Percentiles rank a stretch among this genome's conserved stretches.
phyloP scores from a whole-genome alignment of 2,797 vertebrate genomes.

The Poeciliopsis presidionis region DNA sequence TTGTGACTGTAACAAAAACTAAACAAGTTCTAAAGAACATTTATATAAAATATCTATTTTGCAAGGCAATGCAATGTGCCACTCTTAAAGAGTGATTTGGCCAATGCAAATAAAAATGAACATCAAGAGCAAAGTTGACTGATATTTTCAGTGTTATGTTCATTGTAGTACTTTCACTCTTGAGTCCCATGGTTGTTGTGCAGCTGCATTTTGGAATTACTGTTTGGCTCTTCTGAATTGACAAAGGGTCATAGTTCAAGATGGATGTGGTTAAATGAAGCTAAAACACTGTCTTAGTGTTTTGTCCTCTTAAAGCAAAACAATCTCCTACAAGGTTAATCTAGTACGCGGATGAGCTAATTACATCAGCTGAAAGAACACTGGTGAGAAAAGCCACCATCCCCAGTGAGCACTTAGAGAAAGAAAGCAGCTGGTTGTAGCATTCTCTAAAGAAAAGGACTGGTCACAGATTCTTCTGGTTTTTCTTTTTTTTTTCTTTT shows the following conservation, averaged over 20 bases:
- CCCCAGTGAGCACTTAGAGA: constrained; percentile 64
- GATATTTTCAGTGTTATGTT: constrained; percentile 22
- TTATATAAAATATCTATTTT: not conserved
- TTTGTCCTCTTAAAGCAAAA: constrained; percentile 56
- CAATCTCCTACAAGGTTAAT: constrained; percentile 50
- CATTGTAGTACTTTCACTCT: constrained; percentile 17
- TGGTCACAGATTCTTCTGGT: constrained; percentile 55
- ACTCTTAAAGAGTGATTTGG: constrained; percentile 12
- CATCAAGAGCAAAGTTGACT: constrained; percentile 15
- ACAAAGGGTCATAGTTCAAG: constrained; percentile 25
- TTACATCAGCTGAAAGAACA: constrained; percentile 62
- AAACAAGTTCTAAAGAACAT: not conserved
- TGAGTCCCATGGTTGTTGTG: constrained; percentile 14
- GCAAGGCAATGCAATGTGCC: not conserved
- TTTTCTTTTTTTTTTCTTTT: constrained; percentile 6
- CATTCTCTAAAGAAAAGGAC: constrained; percentile 66
- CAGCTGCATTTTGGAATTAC: constrained; percentile 45
- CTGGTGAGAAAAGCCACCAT: constrained; percentile 62
- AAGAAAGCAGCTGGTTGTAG: constrained; percentile 71
- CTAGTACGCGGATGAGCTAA: constrained; percentile 51
- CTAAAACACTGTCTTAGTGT: constrained; percentile 12
- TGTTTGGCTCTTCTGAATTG: constrained; percentile 25
- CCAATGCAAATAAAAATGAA: not conserved
- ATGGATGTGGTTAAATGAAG: constrained; percentile 2
- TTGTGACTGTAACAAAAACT: not conserved